Base-by-base conservation (phyloP, 2,888 invertebrate species). In the Nemapogon koenigi region DNA sequence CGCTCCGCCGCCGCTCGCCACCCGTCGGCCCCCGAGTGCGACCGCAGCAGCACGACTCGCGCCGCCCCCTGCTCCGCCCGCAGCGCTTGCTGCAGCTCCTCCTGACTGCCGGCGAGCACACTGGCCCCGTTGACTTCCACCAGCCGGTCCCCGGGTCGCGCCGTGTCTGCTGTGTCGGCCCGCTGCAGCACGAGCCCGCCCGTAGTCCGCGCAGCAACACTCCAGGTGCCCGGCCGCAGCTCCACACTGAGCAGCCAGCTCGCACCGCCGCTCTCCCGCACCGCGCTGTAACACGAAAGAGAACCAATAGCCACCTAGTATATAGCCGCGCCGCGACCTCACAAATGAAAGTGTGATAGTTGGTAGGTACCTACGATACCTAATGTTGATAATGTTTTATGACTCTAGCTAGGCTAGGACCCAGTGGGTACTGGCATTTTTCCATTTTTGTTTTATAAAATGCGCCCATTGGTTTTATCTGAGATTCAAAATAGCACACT, bases 71-170 rank as follows among this genome's bases (percentile, higher is more conserved):
- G 84, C 4, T 82, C 81, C 13, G 81, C 79, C 32, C 83, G 81
- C 26, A 87, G 69, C 22, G 88, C 79, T 40, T 89, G 83, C 45
- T 83, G 81, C 43, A 91, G 65, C 51, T 91, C 91, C 40, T 89
- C 90, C 50, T 84, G 83, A 44, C 81, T 83, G 49, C 85, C 85
- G 39, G 84, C 84, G 40, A 89, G 68, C 35, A 90, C 85, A 27
- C 88, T 65, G 50, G 88, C 87, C 18, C 92, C 92, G 60, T 92
- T 92, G 37, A 92, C 87, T 69, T 93, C 93, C 44, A 93, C 64
- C 49, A 93, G 69, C 87, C 87, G 82, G 75, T 94, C 94, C 25
- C 91, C 51, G 88, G 84, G 50, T 83, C 83, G 33, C 94, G 70
- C 13, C 6, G 13, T n/a, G 26, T 11, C 26, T 11, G 35, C 19